phyloP scores from a whole-genome alignment of 2,888 invertebrate species.

The Ectemnius lituratus region DNA sequence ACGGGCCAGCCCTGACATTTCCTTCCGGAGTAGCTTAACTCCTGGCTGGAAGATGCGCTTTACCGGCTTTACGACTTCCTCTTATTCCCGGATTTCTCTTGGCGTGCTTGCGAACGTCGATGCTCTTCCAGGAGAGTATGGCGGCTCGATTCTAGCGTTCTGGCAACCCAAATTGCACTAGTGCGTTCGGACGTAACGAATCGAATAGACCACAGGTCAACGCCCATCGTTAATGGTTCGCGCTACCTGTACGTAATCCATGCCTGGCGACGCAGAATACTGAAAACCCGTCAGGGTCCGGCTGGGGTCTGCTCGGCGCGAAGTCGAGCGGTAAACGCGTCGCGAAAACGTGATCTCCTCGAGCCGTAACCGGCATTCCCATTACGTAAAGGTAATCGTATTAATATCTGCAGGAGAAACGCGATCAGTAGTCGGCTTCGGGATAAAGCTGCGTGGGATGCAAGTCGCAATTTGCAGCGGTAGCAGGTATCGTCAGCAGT shows the following conservation, averaged over 20 bases:
- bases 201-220: slow-evolving; percentile 35
- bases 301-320: neutral
- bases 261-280: too few species aligned
- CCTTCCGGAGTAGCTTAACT: too few species aligned
- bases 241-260: neutral
- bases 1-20: too few species aligned
- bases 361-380: neutral
- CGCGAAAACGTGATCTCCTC: slow-evolving; percentile 1
- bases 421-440: neutral
- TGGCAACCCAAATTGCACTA: slow-evolving; percentile 41
- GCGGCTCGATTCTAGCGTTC: slow-evolving; percentile 45
- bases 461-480: neutral
- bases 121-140: too few species aligned
- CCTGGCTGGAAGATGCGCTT: too few species aligned
- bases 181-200: slow-evolving; percentile 31
- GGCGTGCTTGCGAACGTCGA: too few species aligned
- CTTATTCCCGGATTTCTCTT: too few species aligned
- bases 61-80: too few species aligned
- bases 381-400: slow-evolving; percentile 7
- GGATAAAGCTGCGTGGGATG: neutral
- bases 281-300: neutral
- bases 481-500: too few species aligned
- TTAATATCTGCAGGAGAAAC: slow-evolving; percentile 9
- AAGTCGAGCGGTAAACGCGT: slow-evolving; percentile 7
- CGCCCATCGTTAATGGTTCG: slow-evolving; percentile 29